Evolutionary conservation across 1,140 invertebrate species (phyloP).

Genomic region (Himalopsyche phryganea): DNA sequence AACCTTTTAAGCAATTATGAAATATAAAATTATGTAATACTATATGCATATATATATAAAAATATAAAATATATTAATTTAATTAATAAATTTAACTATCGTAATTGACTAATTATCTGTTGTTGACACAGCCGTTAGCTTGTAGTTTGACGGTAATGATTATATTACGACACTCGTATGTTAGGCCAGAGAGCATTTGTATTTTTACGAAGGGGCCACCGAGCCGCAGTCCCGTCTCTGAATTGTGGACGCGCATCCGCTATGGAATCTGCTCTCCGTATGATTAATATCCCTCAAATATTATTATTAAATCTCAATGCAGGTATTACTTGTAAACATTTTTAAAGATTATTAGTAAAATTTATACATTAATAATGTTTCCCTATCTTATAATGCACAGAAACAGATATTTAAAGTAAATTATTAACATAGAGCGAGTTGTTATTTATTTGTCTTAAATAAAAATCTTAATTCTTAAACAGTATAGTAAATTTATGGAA

Average conservation of each 20-base stretch:
- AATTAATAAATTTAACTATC: conserved; percentile 52
- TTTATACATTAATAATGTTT: conserved; percentile 53
- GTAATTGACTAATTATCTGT: conserved; percentile 56
- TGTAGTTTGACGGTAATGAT: conserved; percentile 43
- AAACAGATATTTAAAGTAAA: conserved; percentile 50
- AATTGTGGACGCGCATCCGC: no score
- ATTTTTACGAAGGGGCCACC: conserved; percentile 1
- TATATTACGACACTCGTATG: conserved; percentile 34
- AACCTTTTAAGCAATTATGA: conserved; percentile 30
- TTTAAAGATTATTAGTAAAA: conserved; percentile 20
- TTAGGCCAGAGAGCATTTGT: conserved; percentile 28
- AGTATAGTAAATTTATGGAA: conserved; percentile 50
- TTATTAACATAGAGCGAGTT: conserved; percentile 51
- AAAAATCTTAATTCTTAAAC: conserved; percentile 43
- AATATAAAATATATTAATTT: conserved; percentile 28
- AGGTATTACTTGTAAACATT: conserved; percentile 52
- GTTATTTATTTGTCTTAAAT: conserved; percentile 57
- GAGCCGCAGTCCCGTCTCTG: background rate
- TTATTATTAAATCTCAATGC: conserved; percentile 50
- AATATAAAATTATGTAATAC: conserved; percentile 28
- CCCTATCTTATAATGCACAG: conserved; percentile 51
- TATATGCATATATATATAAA: conserved; percentile 26
- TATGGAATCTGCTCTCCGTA: background rate
- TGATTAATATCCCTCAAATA: conserved; percentile 33
- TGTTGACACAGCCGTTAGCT: conserved; percentile 44